Base-by-base conservation (phyloP, 2,797 vertebrate genomes). In the Pangasius krempfi region DNA sequence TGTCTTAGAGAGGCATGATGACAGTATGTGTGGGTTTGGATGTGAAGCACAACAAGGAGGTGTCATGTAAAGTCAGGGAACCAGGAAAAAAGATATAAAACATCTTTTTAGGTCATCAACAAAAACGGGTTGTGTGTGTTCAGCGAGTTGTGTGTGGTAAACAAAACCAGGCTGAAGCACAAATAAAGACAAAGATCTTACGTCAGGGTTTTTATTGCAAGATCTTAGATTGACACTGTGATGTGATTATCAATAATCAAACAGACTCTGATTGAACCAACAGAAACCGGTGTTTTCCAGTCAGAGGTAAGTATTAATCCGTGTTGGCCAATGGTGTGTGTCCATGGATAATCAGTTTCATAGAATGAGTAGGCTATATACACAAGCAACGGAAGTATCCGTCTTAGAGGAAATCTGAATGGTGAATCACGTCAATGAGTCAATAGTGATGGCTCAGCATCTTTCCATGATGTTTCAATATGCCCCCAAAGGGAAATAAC, bases 1-100 rank as follows among this genome's bases (percentile, higher is more conserved):
- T 86, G 88, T 89, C 75, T 85, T 81, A 50, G 16, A 88, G 27
- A 90, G 50, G 16, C 20, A 52, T 54, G 44, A 88, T 76, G 47
- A 75, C 30, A 14, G 18, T 72, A 22, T 86, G 56, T 79, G 62
- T 50, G 33, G 80, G 25, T 80, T 82, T 47, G 20, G n/a, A 58
- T 25, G 47, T 12, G 50, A 27, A 12, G 62, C 2, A 33, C 68
- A 66, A 70, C 37, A 68, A 88, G 30, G 56, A 84, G 64, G 20
- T 37, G 56, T 56, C 40, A 64, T n/a, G 73, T 86, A 52, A 50
- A 76, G 12, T 20, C 30, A 75, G 37, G 13, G 52, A 16, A 30
- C 12, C 27, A 12, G 20, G 1, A 22, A 52, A 50, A 50, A 33
- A 44, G 12, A 33, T 83, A 14, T 40, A 18, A 52, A 52, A 78